Evolutionary conservation across 2,888 invertebrate genomes (phyloP).

Genomic region (Pantelozetes paolii): DNA sequence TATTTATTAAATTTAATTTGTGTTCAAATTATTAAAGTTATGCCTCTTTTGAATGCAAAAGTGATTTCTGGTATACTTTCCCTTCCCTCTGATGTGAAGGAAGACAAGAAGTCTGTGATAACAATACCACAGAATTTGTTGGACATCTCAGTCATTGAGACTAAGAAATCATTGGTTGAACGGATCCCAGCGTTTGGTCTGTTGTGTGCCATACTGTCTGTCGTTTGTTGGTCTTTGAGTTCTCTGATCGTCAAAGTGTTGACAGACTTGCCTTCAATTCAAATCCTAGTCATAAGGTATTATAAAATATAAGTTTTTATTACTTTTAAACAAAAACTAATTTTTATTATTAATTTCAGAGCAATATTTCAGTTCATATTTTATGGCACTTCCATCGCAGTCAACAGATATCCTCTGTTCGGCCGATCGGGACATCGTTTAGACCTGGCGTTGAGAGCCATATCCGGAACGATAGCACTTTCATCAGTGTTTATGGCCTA

Average conservation of each 20-base stretch:
- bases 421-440: constrained; percentile 9
- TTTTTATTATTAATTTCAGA: constrained; percentile 3
- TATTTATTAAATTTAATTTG: no score
- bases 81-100: background rate
- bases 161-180: constrained; percentile 13
- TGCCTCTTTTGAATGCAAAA: constrained; percentile 26
- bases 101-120: background rate
- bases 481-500: constrained; percentile 39
- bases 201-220: constrained; percentile 38
- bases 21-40: no score
- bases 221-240: constrained; percentile 38
- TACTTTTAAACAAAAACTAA: background rate
- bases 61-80: constrained; percentile 1
- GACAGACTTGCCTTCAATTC: constrained; percentile 36
- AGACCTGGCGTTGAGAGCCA: constrained; percentile 9
- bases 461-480: constrained; percentile 25
- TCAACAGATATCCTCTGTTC: constrained; percentile 31
- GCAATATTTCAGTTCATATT: constrained; percentile 28
- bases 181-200: constrained; percentile 37
- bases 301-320: constrained; percentile 19
- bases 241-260: constrained; percentile 39
- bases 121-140: background rate
- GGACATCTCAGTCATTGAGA: background rate
- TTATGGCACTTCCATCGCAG: background rate
- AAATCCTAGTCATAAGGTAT: constrained; percentile 40